phyloP scores from a whole-genome alignment of 1,140 invertebrate species.

The Phymastichus coffea region DNA sequence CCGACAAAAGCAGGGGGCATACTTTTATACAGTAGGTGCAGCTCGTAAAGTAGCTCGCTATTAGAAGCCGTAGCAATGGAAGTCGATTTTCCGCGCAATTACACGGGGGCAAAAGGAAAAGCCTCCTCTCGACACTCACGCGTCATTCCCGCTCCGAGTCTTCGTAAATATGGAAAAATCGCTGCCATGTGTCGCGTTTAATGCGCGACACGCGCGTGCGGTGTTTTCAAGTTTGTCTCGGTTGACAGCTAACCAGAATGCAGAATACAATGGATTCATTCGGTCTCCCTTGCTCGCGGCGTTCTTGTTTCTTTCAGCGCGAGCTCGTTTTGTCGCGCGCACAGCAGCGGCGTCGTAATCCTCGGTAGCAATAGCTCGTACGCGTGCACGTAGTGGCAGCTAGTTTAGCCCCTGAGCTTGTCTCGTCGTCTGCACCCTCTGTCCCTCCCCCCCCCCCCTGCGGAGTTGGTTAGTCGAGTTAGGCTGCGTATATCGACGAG shows the following conservation, averaged over 20 bases:
- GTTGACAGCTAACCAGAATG: too few species aligned
- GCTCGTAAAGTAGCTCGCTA: too few species aligned
- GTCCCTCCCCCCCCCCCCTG: background rate
- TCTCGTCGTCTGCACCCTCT: background rate
- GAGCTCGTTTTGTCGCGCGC: too few species aligned
- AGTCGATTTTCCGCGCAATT: constrained; percentile 11
- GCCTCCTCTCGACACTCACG: background rate
- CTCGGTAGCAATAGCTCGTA: background rate
- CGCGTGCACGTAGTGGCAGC: background rate
- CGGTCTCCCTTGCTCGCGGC: too few species aligned
- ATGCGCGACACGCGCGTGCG: background rate
- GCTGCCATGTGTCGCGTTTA: constrained; percentile 6
- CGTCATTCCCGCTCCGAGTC: background rate
- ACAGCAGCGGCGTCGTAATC: too few species aligned
- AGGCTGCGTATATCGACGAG: background rate
- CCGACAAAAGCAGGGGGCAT: too few species aligned
- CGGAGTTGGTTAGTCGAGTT: constrained; percentile 17
- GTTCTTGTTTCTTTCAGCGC: too few species aligned
- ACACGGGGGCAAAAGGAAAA: background rate
- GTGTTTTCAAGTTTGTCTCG: background rate
- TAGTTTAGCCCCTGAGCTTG: background rate
- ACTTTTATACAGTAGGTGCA: too few species aligned
- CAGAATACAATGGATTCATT: too few species aligned
- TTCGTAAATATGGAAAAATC: background rate
- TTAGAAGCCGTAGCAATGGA: background rate